Percentiles rank a stretch among this genome's conserved stretches.
These are phyloP conservation scores for Neomonachus schauinslandi DNA, from an alignment of 2,113 vertebrate species.

Conservation along the genomic window DNA sequence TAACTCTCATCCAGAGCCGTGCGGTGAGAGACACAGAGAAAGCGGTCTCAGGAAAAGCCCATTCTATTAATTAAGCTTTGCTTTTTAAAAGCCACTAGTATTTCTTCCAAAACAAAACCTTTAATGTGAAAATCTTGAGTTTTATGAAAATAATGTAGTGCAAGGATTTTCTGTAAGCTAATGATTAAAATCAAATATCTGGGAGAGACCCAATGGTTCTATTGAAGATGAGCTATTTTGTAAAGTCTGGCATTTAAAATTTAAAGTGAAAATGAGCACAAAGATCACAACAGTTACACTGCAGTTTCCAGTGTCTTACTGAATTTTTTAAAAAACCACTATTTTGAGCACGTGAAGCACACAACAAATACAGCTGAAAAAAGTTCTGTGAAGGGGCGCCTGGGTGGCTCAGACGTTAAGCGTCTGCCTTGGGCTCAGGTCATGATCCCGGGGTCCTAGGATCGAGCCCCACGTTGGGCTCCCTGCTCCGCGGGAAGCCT, in stretches of 20 bases:
- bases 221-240: too few species aligned
- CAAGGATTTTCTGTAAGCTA: not conserved
- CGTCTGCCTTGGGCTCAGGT: too few species aligned
- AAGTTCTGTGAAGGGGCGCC: not conserved
- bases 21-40: accelerated
- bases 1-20: accelerated
- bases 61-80: not conserved
- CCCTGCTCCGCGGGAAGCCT: too few species aligned
- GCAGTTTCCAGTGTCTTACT: not conserved
- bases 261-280: not conserved
- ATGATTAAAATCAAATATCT: not conserved
- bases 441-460: too few species aligned
- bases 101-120: not conserved
- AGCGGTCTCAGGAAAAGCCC: not conserved
- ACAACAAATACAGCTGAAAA: not conserved
- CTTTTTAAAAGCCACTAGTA: not conserved
- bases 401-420: too few species aligned
- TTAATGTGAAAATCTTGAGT: not conserved
- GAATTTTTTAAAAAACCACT: not conserved
- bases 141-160: not conserved
- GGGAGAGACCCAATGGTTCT: not conserved
- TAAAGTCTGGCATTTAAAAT: not conserved
- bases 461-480: too few species aligned
- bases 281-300: accelerated
- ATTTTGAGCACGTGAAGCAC: not conserved